Evolutionary conservation across 1,140 invertebrate genomes (phyloP), one percentile per base, ranked within the genome.

Genomic region (Laupala kohalensis): DNA sequence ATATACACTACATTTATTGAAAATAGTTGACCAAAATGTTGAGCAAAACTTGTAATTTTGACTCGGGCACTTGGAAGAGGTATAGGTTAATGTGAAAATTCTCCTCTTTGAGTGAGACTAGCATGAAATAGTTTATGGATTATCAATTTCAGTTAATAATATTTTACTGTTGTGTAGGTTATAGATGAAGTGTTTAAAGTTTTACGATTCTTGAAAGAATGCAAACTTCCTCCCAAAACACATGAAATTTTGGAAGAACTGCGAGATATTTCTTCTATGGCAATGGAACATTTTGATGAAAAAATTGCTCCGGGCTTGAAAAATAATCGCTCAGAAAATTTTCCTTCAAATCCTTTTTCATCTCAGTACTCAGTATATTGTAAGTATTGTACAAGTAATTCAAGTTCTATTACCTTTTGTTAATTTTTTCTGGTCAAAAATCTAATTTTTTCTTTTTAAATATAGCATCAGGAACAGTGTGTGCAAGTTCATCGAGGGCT

Each of bases 251-350:
- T 96, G 0, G 92, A 95, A 79, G 94, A 96, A 78, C 77, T 96
- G 2, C 81, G 94, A 2, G 95, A 97, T 77, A 93, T 96, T 70
- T 95, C 93, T 15, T 95, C 93, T 27, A 97, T 97, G 95, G 94
- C 94, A 0, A 97, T 96, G 84, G 95, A 97, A 78, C 92, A 97
- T 81, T 97, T 97, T 82, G 94, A 96, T 78, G 94, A 97, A 75
- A 90, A 94, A 77, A 93, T 97, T 74, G 80, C 88, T 66, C 89
- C 90, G 27, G 78, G 78, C 65, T 75, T 87, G 6, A 83, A 82
- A 71, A 77, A 81, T 23, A 82, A 75, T 71, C 77, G 81, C 69
- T 79, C 77, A 64, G 76, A 78, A 5, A 80, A 80, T 4, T 76
- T 80, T 13, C 66, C 69, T 70, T 9, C 23, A 53, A 53, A 53